A percentile compares a stretch with the other conserved stretches of the same genome.
Conservation (phyloP, 2,113 vertebrate genomes). For the Eonycteris spelaea region DNA sequence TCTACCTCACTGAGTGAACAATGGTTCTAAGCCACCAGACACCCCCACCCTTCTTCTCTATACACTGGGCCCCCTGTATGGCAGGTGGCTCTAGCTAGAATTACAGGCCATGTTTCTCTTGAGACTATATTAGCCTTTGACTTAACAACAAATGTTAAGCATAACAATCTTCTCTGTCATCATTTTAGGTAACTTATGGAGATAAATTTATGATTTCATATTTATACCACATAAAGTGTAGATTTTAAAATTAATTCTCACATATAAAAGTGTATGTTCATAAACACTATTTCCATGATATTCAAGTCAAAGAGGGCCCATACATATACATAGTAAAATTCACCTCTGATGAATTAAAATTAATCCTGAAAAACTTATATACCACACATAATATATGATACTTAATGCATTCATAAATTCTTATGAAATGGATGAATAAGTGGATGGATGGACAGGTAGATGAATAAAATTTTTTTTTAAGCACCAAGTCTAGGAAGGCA, state of each 20-base stretch:
- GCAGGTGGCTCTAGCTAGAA: neutral
- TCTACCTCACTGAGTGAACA: neutral
- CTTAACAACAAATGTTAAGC: neutral
- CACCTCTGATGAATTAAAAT: conserved; percentile 18
- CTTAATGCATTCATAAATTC: neutral
- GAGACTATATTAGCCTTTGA: neutral
- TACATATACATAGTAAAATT: neutral
- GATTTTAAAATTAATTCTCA: conserved; percentile 20
- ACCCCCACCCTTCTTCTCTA: neutral
- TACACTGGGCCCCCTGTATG: neutral
- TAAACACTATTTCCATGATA: neutral
- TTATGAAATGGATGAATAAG: neutral
- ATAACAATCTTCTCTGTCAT: neutral
- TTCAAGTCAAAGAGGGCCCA: conserved; percentile 3
- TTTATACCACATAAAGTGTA: neutral
- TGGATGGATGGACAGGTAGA: neutral
- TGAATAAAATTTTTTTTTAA: neutral
- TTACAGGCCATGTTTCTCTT: neutral
- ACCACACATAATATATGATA: neutral
- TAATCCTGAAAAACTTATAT: neutral
- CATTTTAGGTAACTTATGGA: conserved; percentile 38
- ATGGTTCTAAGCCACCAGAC: neutral
- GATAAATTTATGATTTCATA: neutral
- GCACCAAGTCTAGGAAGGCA: neutral
- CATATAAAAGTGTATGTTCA: neutral